Evolutionary conservation across 1,140 invertebrate genomes (phyloP).

Genomic region (Sarcophaga bullata): DNA sequence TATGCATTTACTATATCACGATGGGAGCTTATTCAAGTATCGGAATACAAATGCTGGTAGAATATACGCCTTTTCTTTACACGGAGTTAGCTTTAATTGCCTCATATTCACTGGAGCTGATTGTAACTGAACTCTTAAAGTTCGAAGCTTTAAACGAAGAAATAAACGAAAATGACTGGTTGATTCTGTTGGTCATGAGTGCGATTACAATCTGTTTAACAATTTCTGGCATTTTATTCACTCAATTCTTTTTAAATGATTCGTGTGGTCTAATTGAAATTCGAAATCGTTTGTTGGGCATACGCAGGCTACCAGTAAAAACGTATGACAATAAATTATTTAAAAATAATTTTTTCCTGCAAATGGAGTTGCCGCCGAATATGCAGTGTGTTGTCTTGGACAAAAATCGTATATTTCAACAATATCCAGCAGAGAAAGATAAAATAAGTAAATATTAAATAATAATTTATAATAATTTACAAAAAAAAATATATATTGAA

Average conservation of each 20-base stretch:
- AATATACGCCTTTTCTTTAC: conserved; percentile 58
- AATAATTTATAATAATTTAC: too few relatives aligned
- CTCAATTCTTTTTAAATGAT: conserved; percentile 52
- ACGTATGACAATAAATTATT: conserved; percentile 53
- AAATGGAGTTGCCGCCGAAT: conserved; percentile 56
- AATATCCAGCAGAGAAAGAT: conserved; percentile 49
- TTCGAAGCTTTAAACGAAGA: conserved; percentile 51
- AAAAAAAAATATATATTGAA: too few relatives aligned
- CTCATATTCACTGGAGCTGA: conserved; percentile 51
- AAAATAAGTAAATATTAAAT: conserved; percentile 2
- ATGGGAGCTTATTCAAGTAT: conserved; percentile 58
- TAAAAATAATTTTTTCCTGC: conserved; percentile 59
- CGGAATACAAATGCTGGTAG: conserved; percentile 54
- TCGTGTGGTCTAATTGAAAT: conserved; percentile 57
- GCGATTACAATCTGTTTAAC: conserved; percentile 51
- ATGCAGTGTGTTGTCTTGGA: conserved; percentile 54
- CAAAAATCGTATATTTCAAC: conserved; percentile 56
- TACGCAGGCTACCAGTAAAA: conserved; percentile 42
- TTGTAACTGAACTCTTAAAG: conserved; percentile 51
- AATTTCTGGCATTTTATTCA: conserved; percentile 45
- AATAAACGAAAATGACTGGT: conserved; percentile 45
- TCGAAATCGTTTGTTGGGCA: conserved; percentile 58
- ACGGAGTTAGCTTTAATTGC: conserved; percentile 52
- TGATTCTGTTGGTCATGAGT: conserved; percentile 48
- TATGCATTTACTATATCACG: conserved; percentile 56